These are phyloP conservation scores for Apostichopus parvimensis DNA, from an alignment of 35 echinoderm and acorn worm species.

Conservation along the genomic window DNA sequence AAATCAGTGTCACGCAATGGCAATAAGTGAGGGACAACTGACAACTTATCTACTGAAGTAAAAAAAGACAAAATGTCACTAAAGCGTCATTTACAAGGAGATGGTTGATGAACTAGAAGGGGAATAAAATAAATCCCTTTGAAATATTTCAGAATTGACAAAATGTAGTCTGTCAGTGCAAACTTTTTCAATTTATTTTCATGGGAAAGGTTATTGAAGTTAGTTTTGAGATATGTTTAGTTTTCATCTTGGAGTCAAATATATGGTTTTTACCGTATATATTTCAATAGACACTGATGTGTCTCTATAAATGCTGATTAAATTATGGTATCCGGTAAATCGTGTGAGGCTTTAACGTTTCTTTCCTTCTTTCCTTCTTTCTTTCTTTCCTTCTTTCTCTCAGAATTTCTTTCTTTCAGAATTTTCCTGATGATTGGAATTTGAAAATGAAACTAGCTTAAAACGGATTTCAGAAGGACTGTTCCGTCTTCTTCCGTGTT, in stretches of 20 bases:
- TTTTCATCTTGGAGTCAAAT: not conserved
- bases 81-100: not conserved
- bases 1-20: slow-evolving; percentile 20
- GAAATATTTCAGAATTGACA: not conserved
- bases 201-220: not conserved
- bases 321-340: too few relatives aligned
- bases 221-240: not conserved
- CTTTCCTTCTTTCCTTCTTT: too few relatives aligned
- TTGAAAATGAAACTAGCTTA: too few relatives aligned
- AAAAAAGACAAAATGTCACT: not conserved
- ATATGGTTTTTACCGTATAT: too few relatives aligned
- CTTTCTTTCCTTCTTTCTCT: too few relatives aligned
- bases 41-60: not conserved
- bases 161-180: not conserved
- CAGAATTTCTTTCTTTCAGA: too few relatives aligned
- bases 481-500: too few relatives aligned
- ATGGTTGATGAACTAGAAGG: not conserved
- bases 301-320: too few relatives aligned
- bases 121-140: not conserved
- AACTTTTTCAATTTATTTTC: not conserved
- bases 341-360: too few relatives aligned
- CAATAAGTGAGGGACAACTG: not conserved
- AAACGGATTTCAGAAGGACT: too few relatives aligned
- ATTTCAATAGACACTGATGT: too few relatives aligned
- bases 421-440: too few relatives aligned